Evolutionary conservation across 2,113 vertebrate genomes (phyloP).

Genomic region (Corynorhinus townsendii): DNA sequence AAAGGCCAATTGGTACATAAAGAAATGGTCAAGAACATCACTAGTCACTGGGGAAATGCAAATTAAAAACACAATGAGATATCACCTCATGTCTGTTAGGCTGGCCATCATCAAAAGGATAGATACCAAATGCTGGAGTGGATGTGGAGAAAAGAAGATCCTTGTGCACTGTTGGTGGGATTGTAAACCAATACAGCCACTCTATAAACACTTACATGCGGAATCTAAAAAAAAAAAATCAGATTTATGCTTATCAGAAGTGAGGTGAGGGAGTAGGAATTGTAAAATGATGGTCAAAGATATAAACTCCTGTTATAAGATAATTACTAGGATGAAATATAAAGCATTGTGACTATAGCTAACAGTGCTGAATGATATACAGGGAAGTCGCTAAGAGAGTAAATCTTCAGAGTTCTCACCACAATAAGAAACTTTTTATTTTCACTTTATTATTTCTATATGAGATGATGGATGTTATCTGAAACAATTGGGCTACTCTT

Average conservation of each 20-base stretch:
- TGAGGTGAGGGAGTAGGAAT: no score
- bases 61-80: background rate
- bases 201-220: background rate
- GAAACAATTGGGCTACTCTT: background rate
- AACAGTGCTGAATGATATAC: background rate
- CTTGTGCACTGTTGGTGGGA: no score
- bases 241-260: background rate
- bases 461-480: background rate
- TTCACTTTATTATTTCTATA: background rate
- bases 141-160: background rate
- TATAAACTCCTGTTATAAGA: background rate
- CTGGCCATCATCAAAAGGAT: background rate
- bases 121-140: background rate
- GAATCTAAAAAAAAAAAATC: background rate
- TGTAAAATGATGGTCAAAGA: background rate
- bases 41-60: background rate
- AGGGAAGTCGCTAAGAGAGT: background rate
- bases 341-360: background rate
- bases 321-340: background rate
- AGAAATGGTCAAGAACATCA: background rate
- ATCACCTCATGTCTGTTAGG: background rate
- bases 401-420: background rate
- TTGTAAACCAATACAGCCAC: background rate
- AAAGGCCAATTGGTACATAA: background rate
- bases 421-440: background rate